Percentiles rank a stretch among this genome's conserved stretches.
Evolutionary conservation across 2,888 invertebrate species (phyloP).

Genomic region (Blomia tropicalis): DNA sequence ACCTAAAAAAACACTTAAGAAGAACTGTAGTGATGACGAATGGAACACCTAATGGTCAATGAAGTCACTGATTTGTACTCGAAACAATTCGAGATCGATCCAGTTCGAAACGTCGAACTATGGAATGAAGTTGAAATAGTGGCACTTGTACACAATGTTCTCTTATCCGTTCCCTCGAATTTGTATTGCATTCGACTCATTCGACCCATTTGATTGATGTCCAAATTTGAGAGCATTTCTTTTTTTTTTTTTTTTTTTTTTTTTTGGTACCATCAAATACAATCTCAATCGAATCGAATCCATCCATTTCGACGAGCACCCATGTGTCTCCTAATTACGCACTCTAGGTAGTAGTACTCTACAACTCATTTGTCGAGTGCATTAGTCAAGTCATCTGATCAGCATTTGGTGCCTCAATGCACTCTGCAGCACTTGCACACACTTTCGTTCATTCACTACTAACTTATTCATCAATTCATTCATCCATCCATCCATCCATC

Average conservation of each 20-base stretch:
- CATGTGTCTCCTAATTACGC: slow-evolving; percentile 14
- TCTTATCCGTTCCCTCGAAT: too few species aligned
- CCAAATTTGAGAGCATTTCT: too few species aligned
- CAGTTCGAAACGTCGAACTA: too few species aligned
- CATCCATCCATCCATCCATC: neutral
- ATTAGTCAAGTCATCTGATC: slow-evolving; percentile 5
- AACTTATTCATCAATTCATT: neutral
- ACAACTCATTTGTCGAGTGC: neutral
- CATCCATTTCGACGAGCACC: neutral
- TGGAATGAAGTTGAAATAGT: too few species aligned
- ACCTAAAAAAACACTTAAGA: neutral
- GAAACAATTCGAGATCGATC: too few species aligned
- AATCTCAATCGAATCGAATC: neutral
- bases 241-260: too few species aligned
- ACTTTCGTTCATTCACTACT: neutral
- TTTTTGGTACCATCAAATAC: neutral
- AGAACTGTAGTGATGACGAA: neutral
- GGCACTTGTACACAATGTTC: too few species aligned
- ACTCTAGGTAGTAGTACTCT: slow-evolving; percentile 1
- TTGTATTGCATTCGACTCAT: too few species aligned
- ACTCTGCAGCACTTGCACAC: neutral
- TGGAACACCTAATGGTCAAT: too few species aligned
- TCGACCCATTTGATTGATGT: too few species aligned
- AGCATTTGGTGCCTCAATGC: neutral
- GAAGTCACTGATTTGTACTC: too few species aligned